phyloP scores from a whole-genome alignment of 2,113 vertebrate genomes.

The Seriola aureovittata region DNA sequence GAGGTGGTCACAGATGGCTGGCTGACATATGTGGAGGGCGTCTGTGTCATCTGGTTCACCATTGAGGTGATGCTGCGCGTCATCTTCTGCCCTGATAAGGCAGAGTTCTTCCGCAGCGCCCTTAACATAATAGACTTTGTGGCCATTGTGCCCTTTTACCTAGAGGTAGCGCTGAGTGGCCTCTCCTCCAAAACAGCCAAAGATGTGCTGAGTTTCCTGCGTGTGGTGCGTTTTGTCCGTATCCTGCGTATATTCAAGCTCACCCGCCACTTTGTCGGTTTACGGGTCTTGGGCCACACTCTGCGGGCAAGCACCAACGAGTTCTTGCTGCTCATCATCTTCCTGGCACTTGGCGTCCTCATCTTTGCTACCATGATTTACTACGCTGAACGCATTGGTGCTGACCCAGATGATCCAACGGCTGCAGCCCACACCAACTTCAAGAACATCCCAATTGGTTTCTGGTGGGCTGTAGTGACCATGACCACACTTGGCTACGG shows the following conservation, averaged over 20 bases:
- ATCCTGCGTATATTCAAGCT: conserved; percentile 97
- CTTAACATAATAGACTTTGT: conserved; percentile 98
- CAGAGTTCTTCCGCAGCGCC: conserved; percentile 93
- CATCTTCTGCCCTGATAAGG: conserved; percentile 95
- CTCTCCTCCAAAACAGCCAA: conserved; percentile 96
- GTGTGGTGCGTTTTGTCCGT: conserved; percentile 93
- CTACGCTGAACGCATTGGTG: conserved; percentile 95
- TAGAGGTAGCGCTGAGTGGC: conserved; percentile 92
- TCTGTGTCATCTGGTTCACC: conserved; percentile 98
- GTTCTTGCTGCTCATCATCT: conserved; percentile 96
- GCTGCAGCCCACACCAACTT: conserved; percentile 93
- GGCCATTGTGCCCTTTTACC: conserved; percentile 95
- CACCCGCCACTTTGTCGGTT: conserved; percentile 93
- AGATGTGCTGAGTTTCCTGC: conserved; percentile 93
- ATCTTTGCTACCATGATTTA: conserved; percentile 99
- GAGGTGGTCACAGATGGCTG: conserved; percentile 95
- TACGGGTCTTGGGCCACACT: conserved; percentile 93
- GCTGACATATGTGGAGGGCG: conserved; percentile 96
- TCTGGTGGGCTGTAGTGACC: conserved; percentile 99
- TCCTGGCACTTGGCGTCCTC: conserved; percentile 94
- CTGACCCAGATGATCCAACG: conserved; percentile 89
- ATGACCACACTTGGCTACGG: conserved; percentile 98
- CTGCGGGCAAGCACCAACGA: conserved; percentile 95
- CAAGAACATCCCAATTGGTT: conserved; percentile 99
- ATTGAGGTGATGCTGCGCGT: conserved; percentile 96